These are phyloP conservation scores for Drosophila lowei DNA, from an alignment of 1,140 invertebrate genomes.

Conservation along the genomic window DNA sequence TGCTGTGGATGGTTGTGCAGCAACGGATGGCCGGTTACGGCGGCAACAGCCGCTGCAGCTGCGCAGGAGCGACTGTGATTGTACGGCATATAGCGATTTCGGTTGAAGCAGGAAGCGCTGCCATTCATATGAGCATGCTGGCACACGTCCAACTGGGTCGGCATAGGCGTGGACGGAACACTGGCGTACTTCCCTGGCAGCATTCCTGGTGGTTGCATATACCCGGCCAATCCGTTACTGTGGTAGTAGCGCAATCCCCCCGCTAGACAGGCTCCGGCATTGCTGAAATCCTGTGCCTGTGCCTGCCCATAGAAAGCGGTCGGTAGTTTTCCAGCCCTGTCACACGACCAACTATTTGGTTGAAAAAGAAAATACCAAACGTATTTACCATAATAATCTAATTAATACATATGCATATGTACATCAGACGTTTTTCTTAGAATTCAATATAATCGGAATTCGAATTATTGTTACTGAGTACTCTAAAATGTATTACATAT, in stretches of 20 bases:
- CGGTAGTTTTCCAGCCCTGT: constrained; percentile 24
- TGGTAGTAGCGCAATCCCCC: constrained; percentile 42
- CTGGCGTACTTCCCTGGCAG: constrained; percentile 28
- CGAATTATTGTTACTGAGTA: neutral
- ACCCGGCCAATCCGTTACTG: constrained; percentile 20
- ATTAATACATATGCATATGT: too few relatives aligned
- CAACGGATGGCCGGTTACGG: constrained; percentile 36
- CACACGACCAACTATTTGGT: too few relatives aligned
- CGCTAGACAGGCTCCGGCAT: constrained; percentile 7
- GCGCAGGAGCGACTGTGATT: constrained; percentile 59
- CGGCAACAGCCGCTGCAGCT: constrained; percentile 47
- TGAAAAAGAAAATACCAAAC: too few relatives aligned
- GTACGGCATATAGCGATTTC: constrained; percentile 72
- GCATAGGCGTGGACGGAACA: constrained; percentile 5
- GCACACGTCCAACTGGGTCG: constrained; percentile 37
- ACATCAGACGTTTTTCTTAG: too few relatives aligned
- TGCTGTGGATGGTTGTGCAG: constrained; percentile 23
- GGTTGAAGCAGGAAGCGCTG: constrained; percentile 52
- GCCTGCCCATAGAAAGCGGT: constrained; percentile 29
- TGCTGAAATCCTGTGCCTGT: constrained; percentile 35
- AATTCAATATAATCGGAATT: too few relatives aligned
- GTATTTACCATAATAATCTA: too few relatives aligned
- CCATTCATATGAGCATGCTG: constrained; percentile 57
- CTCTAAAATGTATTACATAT: neutral
- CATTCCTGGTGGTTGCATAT: constrained; percentile 34